Evolutionary conservation across 2,888 invertebrate species (phyloP).

Genomic region (Brenthis daphne): DNA sequence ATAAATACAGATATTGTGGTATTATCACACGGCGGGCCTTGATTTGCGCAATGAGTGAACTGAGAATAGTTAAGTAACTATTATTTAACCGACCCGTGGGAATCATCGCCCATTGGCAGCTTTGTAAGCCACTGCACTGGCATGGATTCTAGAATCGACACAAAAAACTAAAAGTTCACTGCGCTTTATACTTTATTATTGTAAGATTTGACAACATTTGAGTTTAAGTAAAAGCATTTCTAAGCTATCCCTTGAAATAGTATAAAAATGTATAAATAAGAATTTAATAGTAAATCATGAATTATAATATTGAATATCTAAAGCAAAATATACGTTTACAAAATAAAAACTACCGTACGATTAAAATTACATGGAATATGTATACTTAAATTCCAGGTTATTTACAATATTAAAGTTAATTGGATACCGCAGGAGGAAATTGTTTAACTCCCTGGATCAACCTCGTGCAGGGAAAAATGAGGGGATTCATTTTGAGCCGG

Average conservation of each 20-base stretch:
- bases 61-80: slow-evolving; percentile 68
- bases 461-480: slow-evolving; percentile 14
- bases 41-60: slow-evolving; percentile 70
- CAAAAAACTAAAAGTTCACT: slow-evolving; percentile 32
- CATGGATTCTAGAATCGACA: slow-evolving; percentile 30
- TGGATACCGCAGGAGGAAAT: not conserved
- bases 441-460: slow-evolving; percentile 8
- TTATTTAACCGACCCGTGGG: slow-evolving; percentile 74
- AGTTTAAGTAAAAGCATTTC: not conserved
- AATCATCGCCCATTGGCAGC: slow-evolving; percentile 52
- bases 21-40: slow-evolving; percentile 55
- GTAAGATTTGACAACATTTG: not conserved
- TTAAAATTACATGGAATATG: not conserved
- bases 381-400: not conserved
- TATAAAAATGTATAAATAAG: too few relatives aligned
- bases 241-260: too few relatives aligned
- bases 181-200: slow-evolving; percentile 14
- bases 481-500: slow-evolving; percentile 9
- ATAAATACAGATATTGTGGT: slow-evolving; percentile 37
- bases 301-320: too few relatives aligned
- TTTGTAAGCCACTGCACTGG: slow-evolving; percentile 25
- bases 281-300: too few relatives aligned
- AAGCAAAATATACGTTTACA: too few relatives aligned
- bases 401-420: slow-evolving; percentile 1
- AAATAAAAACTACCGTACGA: too few relatives aligned